Conservation (phyloP, 1,140 invertebrate species). For the Drosophila biarmipes region DNA sequence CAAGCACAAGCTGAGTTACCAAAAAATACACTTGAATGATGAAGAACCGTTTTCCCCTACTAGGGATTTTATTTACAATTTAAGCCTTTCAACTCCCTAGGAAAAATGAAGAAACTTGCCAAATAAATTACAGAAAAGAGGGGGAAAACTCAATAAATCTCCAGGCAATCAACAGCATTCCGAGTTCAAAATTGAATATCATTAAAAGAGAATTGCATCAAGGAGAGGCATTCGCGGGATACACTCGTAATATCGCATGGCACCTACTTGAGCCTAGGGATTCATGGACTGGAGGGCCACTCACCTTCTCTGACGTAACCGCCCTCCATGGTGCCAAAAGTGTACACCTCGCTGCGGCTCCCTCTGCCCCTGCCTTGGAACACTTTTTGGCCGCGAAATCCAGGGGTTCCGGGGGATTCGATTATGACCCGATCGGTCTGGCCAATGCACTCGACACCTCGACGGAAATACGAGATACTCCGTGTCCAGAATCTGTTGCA, state of each 20-base stretch:
- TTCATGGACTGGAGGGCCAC: conserved; percentile 27
- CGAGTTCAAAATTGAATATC: neutral
- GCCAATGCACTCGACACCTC: conserved; percentile 67
- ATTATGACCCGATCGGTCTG: conserved; percentile 33
- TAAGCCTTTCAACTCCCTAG: neutral
- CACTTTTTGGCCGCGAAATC: conserved; percentile 77
- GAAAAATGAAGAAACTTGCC: neutral
- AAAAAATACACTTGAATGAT: neutral
- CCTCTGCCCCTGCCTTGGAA: conserved; percentile 57
- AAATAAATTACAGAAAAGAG: neutral
- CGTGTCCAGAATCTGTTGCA: conserved; percentile 35
- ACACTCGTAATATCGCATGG: conserved; percentile 4
- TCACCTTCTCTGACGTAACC: conserved; percentile 84
- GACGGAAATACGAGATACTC: conserved; percentile 7
- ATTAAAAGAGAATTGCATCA: conserved; percentile 4
- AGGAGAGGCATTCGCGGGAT: conserved; percentile 24
- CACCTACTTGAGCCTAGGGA: conserved; percentile 6
- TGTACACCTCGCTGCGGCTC: conserved; percentile 80
- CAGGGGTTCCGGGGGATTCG: conserved; percentile 10
- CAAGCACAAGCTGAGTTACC: neutral
- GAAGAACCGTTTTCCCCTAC: neutral
- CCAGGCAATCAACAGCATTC: conserved; percentile 2
- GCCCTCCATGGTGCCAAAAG: conserved; percentile 84
- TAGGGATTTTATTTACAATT: neutral
- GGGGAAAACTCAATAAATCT: conserved; percentile 1